Evolutionary conservation across 2,888 invertebrate species (phyloP).

Genomic region (Meloe dianella): DNA sequence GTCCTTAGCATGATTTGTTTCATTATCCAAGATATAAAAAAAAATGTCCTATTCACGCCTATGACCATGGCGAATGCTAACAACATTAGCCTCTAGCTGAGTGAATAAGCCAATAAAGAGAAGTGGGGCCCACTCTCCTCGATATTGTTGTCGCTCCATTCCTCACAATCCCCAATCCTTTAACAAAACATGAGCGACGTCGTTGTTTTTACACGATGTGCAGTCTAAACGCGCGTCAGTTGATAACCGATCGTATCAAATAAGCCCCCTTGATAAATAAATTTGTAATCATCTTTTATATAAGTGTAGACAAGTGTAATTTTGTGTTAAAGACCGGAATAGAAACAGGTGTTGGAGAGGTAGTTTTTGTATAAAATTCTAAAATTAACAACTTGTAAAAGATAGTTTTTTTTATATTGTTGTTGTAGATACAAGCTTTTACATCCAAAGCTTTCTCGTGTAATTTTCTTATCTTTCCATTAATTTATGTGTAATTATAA

Average conservation of each 20-base stretch:
- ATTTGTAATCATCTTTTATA: not conserved
- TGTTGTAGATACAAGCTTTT: not conserved
- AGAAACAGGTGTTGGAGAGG: not conserved
- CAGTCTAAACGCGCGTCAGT: slow-evolving; percentile 28
- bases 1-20: not conserved
- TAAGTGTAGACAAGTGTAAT: not conserved
- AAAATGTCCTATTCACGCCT: slow-evolving; percentile 37
- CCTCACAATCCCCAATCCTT: slow-evolving; percentile 45
- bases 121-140: slow-evolving; percentile 41
- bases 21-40: not conserved
- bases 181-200: slow-evolving; percentile 41
- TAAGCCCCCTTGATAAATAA: not conserved
- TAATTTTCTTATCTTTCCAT: not conserved
- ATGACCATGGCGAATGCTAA: slow-evolving; percentile 56
- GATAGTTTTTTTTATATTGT: not conserved
- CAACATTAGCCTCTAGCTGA: slow-evolving; percentile 56
- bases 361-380: not conserved
- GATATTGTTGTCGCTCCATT: slow-evolving; percentile 36
- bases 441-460: not conserved
- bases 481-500: not conserved
- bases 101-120: slow-evolving; percentile 54
- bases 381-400: not conserved
- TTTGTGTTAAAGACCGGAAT: not conserved
- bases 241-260: not conserved
- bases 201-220: slow-evolving; percentile 40